Percentiles rank a stretch among this genome's conserved stretches.
Conservation (phyloP, 2,888 invertebrate genomes). For the Ferdinandea cuprea region DNA sequence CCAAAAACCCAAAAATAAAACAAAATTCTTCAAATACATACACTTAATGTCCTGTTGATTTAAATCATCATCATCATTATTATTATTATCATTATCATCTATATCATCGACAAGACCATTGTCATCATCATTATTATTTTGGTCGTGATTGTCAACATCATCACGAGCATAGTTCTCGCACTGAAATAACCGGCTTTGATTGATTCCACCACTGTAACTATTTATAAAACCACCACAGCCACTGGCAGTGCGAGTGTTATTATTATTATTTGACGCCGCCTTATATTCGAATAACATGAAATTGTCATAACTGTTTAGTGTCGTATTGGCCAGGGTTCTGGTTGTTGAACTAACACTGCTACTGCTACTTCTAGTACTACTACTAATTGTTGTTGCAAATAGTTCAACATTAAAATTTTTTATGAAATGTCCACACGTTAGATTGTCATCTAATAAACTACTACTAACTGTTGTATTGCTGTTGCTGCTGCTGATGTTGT, state of each 20-base stretch:
- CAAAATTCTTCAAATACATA: slow-evolving; percentile 50
- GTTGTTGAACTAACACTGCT: not conserved
- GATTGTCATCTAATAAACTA: slow-evolving; percentile 50
- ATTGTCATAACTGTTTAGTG: slow-evolving; percentile 55
- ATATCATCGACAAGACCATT: slow-evolving; percentile 7
- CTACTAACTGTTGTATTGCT: slow-evolving; percentile 42
- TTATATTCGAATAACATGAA: slow-evolving; percentile 64
- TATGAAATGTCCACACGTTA: slow-evolving; percentile 56
- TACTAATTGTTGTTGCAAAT: slow-evolving; percentile 28
- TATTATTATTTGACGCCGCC: slow-evolving; percentile 3
- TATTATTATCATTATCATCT: slow-evolving; percentile 43
- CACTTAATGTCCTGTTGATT: slow-evolving; percentile 72
- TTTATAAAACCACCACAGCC: slow-evolving; percentile 63
- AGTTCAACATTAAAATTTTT: slow-evolving; percentile 53
- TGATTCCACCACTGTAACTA: slow-evolving; percentile 48
- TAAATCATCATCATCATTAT: slow-evolving; percentile 54
- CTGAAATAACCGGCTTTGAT: slow-evolving; percentile 67
- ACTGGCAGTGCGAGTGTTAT: slow-evolving; percentile 8
- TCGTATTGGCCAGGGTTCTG: slow-evolving; percentile 17
- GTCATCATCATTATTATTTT: slow-evolving; percentile 1
- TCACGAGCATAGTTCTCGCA: slow-evolving; percentile 64
- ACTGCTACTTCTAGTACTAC: slow-evolving; percentile 1
- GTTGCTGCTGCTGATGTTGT: slow-evolving; percentile 37
- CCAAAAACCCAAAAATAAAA: slow-evolving; percentile 1
- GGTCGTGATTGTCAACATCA: slow-evolving; percentile 36